A percentile compares a stretch with the other conserved stretches of the same genome.
phyloP scores from a whole-genome alignment of 30 jellyfish, hydroid and myxozoan species.

The Hydractinia echinata region DNA sequence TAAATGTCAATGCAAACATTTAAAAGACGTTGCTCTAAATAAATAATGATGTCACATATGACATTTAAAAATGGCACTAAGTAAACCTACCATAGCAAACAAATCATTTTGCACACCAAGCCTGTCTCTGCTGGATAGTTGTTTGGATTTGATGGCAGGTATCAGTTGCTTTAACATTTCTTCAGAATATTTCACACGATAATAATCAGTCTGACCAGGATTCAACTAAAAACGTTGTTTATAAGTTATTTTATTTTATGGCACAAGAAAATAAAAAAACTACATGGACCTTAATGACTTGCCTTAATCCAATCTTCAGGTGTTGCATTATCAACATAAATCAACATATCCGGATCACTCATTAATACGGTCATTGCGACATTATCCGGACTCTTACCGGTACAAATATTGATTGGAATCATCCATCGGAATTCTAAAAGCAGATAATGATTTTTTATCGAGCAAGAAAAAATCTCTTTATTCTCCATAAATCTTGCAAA shows the following conservation, averaged over 20 bases:
- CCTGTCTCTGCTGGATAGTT: conserved; percentile 71
- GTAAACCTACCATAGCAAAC: conserved; percentile 53
- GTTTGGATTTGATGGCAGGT: conserved; percentile 59
- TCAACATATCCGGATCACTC: conserved; percentile 87
- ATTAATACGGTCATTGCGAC: conserved; percentile 48
- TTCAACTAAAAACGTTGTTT: neutral
- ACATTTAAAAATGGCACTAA: neutral
- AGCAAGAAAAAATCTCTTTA: too few relatives aligned
- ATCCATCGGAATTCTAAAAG: conserved; percentile 22
- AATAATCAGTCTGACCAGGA: conserved; percentile 61
- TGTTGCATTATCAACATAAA: conserved; percentile 57
- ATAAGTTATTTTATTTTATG: neutral
- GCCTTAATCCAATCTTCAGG: conserved; percentile 78
- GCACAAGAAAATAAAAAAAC: neutral
- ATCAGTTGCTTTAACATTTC: conserved; percentile 73
- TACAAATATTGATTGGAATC: conserved; percentile 38
- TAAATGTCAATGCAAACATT: too few relatives aligned
- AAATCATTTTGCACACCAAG: conserved; percentile 91
- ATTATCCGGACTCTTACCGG: conserved; percentile 57
- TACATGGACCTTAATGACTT: conserved; percentile 32
- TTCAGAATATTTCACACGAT: conserved; percentile 77
- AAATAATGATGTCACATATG: too few relatives aligned
- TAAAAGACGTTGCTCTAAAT: too few relatives aligned
- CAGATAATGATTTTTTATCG: too few relatives aligned
- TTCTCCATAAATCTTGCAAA: too few relatives aligned